Evolutionary conservation across 2,888 invertebrate genomes (phyloP), one percentile per base, ranked within the genome.

Genomic region (Pseudococcus longispinus): DNA sequence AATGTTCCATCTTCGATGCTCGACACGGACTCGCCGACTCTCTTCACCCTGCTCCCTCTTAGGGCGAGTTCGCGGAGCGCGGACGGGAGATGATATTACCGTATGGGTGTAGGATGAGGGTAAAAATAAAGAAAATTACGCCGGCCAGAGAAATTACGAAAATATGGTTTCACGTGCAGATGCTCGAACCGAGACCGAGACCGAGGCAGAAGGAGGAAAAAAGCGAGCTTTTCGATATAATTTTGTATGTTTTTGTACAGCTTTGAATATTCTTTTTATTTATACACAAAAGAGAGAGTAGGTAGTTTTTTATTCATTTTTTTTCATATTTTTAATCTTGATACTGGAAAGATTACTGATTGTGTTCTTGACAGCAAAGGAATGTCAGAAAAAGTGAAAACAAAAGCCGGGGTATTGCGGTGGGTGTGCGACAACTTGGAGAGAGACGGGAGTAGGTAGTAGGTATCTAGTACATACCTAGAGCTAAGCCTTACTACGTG

Each of bases 341-440:
- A 85, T 85, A 42, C 44, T 42, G 44, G 51, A 85, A 85, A 85
- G 46, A 74, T 74, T 85, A 20, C 70, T 46, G 42, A 29, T 44
- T 29, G 51, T 85, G 85, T 85, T 85, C 77, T 77, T 85, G 85
- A 85, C 85, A 85, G 65, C 85, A 85, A 85, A 85, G 85, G 85
- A 85, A 85, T 85, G 85, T 85, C 85, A 85, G 32, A 77, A 85
- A 74, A 74, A 85, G 42, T 44, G 37, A 74, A 85, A 85, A 65
- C 26, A 85, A 85, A 84, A 84, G 84, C 55, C 29, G 29, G 8
- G 60, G 20, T 65, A 23, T 65, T 26, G 26, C 13, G 65, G 23
- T 26, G 65, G 15, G 65, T 51, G 20, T 13, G 65, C 26, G 65
- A 65, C 65, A 65, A 65, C 65, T 51, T 18, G 5, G 11, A 46